These are phyloP conservation scores for Cantharis lateralis DNA, from an alignment of 2,888 invertebrate genomes.

Conservation along the genomic window DNA sequence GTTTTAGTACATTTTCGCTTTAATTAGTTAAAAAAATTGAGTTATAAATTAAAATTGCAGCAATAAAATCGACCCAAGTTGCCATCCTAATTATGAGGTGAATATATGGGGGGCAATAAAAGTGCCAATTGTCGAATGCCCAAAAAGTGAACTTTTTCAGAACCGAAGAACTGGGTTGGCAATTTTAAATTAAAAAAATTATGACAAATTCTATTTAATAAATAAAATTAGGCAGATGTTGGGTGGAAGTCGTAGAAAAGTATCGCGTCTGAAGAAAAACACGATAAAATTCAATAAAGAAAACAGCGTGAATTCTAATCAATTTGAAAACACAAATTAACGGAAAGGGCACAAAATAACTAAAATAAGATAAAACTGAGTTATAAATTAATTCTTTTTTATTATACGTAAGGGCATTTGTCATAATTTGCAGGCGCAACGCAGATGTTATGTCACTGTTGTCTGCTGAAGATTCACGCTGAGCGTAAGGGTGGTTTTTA, in stretches of 20 bases:
- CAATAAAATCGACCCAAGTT: neutral
- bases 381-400: conserved; percentile 40
- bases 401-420: conserved; percentile 41
- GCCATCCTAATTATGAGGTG: neutral
- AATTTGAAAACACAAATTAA: conserved; percentile 26
- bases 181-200: neutral
- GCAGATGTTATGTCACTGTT: conserved; percentile 54
- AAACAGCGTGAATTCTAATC: conserved; percentile 22
- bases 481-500: conserved; percentile 49
- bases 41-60: neutral
- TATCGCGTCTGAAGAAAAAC: neutral
- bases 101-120: neutral
- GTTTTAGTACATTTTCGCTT: neutral
- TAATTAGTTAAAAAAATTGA: neutral
- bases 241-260: neutral
- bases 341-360: conserved; percentile 27
- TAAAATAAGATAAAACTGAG: conserved; percentile 19
- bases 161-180: neutral
- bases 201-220: neutral
- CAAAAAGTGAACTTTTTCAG: neutral
- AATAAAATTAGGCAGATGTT: neutral
- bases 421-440: conserved; percentile 50
- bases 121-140: neutral
- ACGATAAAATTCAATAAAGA: conserved; percentile 15
- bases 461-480: conserved; percentile 44